Conservation (phyloP, 2,888 invertebrate species). For the Drosophila aldrichi region DNA sequence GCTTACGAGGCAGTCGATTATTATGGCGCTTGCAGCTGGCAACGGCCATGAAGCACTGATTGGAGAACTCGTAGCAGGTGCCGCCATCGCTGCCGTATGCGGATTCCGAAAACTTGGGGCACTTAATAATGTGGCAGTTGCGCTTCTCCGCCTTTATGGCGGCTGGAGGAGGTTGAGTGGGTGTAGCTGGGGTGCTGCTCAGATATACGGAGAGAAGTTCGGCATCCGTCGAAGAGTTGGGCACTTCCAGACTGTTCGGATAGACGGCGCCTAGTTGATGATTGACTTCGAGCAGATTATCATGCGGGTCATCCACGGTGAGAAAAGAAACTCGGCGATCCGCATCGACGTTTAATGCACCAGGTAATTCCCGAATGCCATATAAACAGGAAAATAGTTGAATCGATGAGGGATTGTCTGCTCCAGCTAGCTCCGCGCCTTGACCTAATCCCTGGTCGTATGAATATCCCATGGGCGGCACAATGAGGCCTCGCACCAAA, state of each 20-base stretch:
- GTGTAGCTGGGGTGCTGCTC: not conserved
- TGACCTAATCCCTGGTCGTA: not conserved
- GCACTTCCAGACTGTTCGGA: not conserved
- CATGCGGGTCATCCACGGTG: not conserved
- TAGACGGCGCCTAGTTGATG: not conserved
- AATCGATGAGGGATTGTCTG: conserved; percentile 4
- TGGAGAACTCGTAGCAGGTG: conserved; percentile 39
- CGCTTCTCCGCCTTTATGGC: conserved; percentile 8
- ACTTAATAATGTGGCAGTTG: conserved; percentile 49
- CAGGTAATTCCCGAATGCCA: conserved; percentile 3
- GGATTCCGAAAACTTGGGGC: conserved; percentile 29
- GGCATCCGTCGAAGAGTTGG: conserved; percentile 1
- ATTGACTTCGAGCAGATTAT: not conserved
- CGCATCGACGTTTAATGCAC: not conserved
- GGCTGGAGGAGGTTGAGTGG: not conserved
- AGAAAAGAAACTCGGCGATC: conserved; percentile 6
- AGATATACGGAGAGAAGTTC: not conserved
- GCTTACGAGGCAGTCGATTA: conserved; percentile 41
- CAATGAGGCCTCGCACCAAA: conserved; percentile 29
- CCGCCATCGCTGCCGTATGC: conserved; percentile 43
- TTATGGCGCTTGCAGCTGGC: conserved; percentile 45
- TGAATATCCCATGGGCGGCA: conserved; percentile 3
- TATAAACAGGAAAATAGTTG: conserved; percentile 13
- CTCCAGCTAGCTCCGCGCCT: not conserved
- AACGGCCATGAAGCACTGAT: conserved; percentile 41